These are phyloP conservation scores for Steromphala cineraria DNA, from an alignment of 2,888 invertebrate species.

Conservation along the genomic window DNA sequence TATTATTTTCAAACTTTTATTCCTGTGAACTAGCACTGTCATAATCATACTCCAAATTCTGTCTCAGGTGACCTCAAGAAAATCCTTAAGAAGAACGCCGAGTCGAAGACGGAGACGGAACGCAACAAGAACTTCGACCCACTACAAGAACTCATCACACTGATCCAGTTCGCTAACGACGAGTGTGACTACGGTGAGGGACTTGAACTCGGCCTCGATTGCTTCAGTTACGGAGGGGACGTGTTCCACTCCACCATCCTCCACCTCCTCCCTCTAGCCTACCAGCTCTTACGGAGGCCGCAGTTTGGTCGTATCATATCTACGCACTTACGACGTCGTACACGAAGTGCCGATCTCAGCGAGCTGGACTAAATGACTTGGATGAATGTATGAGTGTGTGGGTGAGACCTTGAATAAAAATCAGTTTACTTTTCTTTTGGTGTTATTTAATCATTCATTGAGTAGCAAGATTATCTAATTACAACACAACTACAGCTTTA, in stretches of 20 bases:
- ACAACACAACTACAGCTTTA: too few species aligned
- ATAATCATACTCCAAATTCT: too few species aligned
- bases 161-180: constrained; percentile 91
- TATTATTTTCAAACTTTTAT: too few species aligned
- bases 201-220: constrained; percentile 89
- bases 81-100: constrained; percentile 81
- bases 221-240: constrained; percentile 85
- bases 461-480: too few species aligned
- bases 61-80: constrained; percentile 83
- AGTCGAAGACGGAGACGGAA: constrained; percentile 78
- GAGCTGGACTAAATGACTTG: constrained; percentile 42
- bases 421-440: too few species aligned
- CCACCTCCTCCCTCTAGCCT: constrained; percentile 84
- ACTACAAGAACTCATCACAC: constrained; percentile 87
- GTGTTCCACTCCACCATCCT: constrained; percentile 82
- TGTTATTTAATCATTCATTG: too few species aligned
- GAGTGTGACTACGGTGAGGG: constrained; percentile 97
- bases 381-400: not conserved
- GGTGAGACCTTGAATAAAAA: too few species aligned
- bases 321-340: constrained; percentile 85
- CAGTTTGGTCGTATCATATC: constrained; percentile 85
- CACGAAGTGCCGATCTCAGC: constrained; percentile 47
- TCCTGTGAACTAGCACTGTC: too few species aligned
- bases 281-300: constrained; percentile 84
- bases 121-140: constrained; percentile 81